Conservation (phyloP, 2,113 vertebrate genomes). For the Callopanchax toddi region DNA sequence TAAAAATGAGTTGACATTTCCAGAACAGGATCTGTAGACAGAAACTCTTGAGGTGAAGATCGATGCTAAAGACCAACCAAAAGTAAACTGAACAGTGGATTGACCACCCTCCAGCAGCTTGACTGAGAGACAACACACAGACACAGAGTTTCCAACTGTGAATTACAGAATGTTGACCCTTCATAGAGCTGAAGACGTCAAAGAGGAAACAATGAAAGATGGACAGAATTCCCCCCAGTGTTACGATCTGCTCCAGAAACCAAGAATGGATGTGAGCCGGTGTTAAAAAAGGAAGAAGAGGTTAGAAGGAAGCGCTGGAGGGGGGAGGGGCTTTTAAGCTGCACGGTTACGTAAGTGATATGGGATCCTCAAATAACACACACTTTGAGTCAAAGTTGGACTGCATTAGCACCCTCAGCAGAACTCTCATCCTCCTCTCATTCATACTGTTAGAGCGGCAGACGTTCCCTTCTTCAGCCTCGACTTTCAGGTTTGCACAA, state of each 20-base stretch:
- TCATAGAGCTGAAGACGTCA: conserved; percentile 12
- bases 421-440: conserved; percentile 30
- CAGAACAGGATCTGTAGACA: conserved; percentile 2
- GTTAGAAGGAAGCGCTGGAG: conserved; percentile 39
- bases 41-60: conserved; percentile 27
- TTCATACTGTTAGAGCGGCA: conserved; percentile 32
- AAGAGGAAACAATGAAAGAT: conserved; percentile 41
- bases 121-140: not conserved
- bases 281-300: conserved; percentile 58
- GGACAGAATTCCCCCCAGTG: conserved; percentile 41
- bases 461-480: conserved; percentile 23
- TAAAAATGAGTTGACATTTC: conserved; percentile 30
- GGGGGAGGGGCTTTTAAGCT: conserved; percentile 63
- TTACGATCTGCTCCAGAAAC: conserved; percentile 67
- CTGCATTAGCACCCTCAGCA: conserved; percentile 44
- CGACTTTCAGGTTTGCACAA: conserved; percentile 25
- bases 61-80: conserved; percentile 5
- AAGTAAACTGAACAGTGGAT: not conserved
- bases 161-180: conserved; percentile 13
- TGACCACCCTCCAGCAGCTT: too few species aligned
- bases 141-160: conserved; percentile 21
- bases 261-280: conserved; percentile 57
- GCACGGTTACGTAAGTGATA: conserved; percentile 70
- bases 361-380: conserved; percentile 57
- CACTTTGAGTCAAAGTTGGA: conserved; percentile 55